These are phyloP conservation scores for Pantherophis vulpinus DNA, from an alignment of 2,797 vertebrate genomes.

Conservation along the genomic window DNA sequence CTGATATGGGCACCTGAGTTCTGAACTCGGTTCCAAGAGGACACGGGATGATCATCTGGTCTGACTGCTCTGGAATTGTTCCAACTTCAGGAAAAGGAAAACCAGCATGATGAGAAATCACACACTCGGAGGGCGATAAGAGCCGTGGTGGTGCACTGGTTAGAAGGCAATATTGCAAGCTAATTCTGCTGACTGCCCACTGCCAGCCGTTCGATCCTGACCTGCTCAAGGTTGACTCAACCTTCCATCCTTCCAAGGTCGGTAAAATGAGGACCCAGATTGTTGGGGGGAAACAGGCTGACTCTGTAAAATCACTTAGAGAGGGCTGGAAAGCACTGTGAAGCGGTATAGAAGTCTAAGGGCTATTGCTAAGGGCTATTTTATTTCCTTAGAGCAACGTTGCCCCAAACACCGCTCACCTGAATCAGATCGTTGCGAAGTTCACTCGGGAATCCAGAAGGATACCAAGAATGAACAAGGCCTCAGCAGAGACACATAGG, in stretches of 20 bases:
- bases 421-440: not conserved
- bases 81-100: slow-evolving; percentile 72
- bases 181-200: not conserved
- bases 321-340: not conserved
- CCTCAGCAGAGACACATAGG: not conserved
- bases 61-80: slow-evolving; percentile 78
- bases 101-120: not conserved
- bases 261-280: not conserved
- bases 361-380: not conserved
- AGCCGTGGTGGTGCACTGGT: not conserved
- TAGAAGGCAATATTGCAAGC: not conserved
- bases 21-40: slow-evolving; percentile 68
- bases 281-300: not conserved
- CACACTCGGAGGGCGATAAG: not conserved
- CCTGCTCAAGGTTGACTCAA: not conserved
- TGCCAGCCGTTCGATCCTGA: not conserved
- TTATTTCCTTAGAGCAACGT: not conserved
- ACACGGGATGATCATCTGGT: slow-evolving; percentile 71
- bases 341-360: not conserved
- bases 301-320: not conserved
- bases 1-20: slow-evolving; percentile 62
- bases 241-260: not conserved
- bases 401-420: not conserved
- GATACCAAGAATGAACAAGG: not conserved
- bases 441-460: not conserved